Conservation (phyloP, 2,113 vertebrate species). For the Nerophis lumbriciformis region DNA sequence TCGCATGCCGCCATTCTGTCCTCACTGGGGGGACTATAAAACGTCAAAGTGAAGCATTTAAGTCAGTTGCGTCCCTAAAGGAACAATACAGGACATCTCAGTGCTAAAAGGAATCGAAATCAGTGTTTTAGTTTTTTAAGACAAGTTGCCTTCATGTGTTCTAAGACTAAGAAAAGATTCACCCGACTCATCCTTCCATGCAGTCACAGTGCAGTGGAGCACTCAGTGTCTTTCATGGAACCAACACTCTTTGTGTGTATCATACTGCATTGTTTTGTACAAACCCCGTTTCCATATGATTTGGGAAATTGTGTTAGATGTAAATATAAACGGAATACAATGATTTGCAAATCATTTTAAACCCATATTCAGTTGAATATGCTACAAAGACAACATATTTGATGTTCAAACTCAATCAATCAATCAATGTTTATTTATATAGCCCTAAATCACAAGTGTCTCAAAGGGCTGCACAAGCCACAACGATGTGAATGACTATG, state of each 20-base stretch:
- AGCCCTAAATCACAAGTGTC: too few relatives aligned
- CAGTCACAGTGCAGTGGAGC: not conserved
- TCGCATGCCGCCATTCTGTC: slow-evolving; percentile 19
- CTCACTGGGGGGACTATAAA: slow-evolving; percentile 35
- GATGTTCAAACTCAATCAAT: too few relatives aligned
- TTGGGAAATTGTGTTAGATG: too few relatives aligned
- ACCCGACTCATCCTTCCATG: too few relatives aligned
- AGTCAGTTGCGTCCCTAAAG: slow-evolving; percentile 69
- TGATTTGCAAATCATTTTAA: too few relatives aligned
- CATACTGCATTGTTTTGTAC: not conserved
- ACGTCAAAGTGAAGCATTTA: slow-evolving; percentile 55
- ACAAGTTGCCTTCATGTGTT: not conserved
- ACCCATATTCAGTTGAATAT: too few relatives aligned
- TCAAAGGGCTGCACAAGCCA: too few relatives aligned
- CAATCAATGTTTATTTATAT: too few relatives aligned
- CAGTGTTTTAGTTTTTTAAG: slow-evolving; percentile 20
- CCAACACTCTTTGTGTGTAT: not conserved
- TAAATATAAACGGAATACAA: too few relatives aligned
- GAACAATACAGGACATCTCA: slow-evolving; percentile 57
- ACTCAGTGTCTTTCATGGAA: not conserved
- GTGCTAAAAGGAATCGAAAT: slow-evolving; percentile 45
- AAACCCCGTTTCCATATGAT: too few relatives aligned
- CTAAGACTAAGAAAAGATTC: not conserved
- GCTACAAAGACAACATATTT: too few relatives aligned
- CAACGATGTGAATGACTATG: too few relatives aligned